A percentile compares a stretch with the other conserved stretches of the same genome.
Conservation (phyloP, 2,888 invertebrate species). For the Ectobius pallidus region DNA sequence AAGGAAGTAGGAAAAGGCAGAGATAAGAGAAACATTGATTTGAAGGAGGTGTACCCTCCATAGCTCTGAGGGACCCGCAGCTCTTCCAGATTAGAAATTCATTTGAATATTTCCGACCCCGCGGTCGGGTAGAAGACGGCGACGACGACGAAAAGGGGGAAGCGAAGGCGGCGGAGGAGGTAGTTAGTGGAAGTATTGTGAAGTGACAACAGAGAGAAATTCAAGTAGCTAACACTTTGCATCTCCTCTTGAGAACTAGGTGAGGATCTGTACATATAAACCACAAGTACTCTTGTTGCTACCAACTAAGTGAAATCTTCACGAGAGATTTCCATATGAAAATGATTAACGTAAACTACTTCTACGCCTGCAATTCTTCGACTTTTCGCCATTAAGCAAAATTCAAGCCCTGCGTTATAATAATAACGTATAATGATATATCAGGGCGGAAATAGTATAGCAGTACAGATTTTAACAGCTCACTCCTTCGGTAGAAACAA, state of each 20-base stretch:
- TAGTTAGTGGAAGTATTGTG: conserved; percentile 37
- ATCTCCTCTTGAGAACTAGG: conserved; percentile 29
- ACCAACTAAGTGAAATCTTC: no score
- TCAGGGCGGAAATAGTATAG: no score
- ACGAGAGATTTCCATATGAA: no score
- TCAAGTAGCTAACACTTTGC: conserved; percentile 37
- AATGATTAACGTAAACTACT: no score
- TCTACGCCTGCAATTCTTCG: no score
- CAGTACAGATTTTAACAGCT: no score
- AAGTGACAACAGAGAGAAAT: conserved; percentile 38
- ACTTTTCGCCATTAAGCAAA: no score
- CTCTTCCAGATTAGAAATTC: conserved; percentile 58
- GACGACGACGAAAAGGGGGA: conserved; percentile 4
- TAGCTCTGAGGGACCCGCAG: conserved; percentile 34
- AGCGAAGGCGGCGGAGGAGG: conserved; percentile 10
- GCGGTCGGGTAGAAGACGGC: conserved; percentile 42
- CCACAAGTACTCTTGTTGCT: conserved; percentile 26
- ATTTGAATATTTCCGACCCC: conserved; percentile 58
- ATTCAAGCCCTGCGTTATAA: no score
- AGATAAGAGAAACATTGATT: not conserved
- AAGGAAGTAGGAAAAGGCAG: not conserved
- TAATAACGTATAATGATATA: no score
- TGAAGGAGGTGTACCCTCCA: conserved; percentile 2
- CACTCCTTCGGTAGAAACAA: no score
- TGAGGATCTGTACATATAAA: conserved; percentile 29